Evolutionary conservation across 2,797 vertebrate species (phyloP).

Genomic region (Alcedo quadribrachys): DNA sequence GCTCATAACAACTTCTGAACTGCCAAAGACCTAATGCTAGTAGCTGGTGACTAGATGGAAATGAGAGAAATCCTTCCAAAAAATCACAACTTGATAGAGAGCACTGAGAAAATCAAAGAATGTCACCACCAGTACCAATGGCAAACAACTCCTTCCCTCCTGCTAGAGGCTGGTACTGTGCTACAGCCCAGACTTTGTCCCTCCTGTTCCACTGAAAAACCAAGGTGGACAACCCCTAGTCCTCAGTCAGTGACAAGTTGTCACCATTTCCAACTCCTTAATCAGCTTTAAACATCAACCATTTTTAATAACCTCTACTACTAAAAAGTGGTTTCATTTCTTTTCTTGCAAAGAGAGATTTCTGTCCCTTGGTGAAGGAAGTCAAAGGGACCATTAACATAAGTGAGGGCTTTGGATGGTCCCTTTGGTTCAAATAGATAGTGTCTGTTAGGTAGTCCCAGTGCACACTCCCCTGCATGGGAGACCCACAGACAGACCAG

Average conservation of each 20-base stretch:
- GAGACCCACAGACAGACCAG: not conserved
- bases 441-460: not conserved
- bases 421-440: not conserved
- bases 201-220: not conserved
- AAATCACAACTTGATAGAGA: not conserved
- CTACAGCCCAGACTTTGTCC: rapidly evolving
- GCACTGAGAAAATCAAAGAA: not conserved
- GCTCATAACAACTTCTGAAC: not conserved
- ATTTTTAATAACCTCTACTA: not conserved
- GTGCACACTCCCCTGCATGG: not conserved
- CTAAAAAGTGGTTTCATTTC: not conserved
- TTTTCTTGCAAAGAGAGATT: not conserved
- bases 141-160: not conserved
- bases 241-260: not conserved
- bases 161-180: not conserved
- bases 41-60: not conserved
- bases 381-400: not conserved
- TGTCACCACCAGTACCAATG: not conserved
- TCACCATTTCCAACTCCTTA: not conserved
- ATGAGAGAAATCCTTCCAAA: not conserved
- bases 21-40: not conserved
- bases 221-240: not conserved
- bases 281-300: not conserved
- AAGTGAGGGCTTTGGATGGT: not conserved
- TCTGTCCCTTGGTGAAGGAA: not conserved